Evolutionary conservation across 1,140 invertebrate genomes (phyloP), one percentile per base, ranked within the genome.

Genomic region (Heliconius hewitsoni): DNA sequence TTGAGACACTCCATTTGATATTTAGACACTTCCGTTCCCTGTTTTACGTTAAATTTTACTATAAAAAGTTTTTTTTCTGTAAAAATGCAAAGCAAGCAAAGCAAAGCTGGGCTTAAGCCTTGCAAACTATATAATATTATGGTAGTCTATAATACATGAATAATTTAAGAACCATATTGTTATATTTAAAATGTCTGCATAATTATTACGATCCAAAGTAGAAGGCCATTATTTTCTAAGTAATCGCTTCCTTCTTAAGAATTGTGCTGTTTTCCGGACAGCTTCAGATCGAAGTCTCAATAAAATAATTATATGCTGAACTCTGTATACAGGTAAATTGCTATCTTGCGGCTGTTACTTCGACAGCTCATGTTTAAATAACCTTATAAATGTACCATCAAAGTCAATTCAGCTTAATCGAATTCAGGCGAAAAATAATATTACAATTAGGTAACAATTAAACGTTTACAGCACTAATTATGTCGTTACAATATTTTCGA

Each of bases 251-350:
- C 84, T 77, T 79, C 52, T 82, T 78, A 74, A 71, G 37, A 78
- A 81, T 78, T 55, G 50, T 72, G 81, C 78, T 77, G 81, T 83
- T 86, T 85, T 85, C 86, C 83, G 84, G 82, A 86, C 82, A 81
- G 81, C 83, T 76, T 80, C 27, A 77, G 81, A 78, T 74, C 60
- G 9, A 3, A 8, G 60, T 5, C 16, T 52, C 77, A 79, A 75
- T 77, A 81, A 30, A 74, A 81, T 66, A 46, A 42, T 57, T 52
- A 19, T 18, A 52, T 52, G 70, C 52, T 66, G 81, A 81, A 74
- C 77, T 60, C 75, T 77, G 82, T 79, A 74, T 37, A 37, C 34
- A 8, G 19, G 60, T 71, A 79, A 79, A 79, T 74, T 74, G 50
- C 74, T 74, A 66, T 30, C 70, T 77, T 81, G 77, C 82, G 77